Evolutionary conservation across 2,113 vertebrate genomes (phyloP), one percentile per base, ranked within the genome.

Genomic region (Carassius gibelio): DNA sequence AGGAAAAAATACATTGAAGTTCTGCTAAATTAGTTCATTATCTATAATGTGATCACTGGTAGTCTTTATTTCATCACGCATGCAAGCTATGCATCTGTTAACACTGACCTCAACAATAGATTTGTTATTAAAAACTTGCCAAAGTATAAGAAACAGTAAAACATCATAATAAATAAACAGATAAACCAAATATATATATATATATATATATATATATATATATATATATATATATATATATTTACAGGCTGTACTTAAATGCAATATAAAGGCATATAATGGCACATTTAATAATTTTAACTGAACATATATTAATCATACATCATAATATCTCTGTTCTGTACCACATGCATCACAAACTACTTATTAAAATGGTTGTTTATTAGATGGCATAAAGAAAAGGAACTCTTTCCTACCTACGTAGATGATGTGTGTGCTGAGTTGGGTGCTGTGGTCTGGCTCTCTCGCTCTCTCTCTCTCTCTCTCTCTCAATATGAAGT

Each of bases 321-420:
- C 17, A 42, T 78, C 5, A 19, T 21, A 77, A 76, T 21, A 2
- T 55, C 2, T 21, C 38, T 17, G 2, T 36, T 21, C 34, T 23
- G 26, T 26, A 61, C 38, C 13, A 26, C 36, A 78, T n/a, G 36
- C 1, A 78, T 38, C 2, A 26, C 21, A 62, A 26, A 78, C 30
- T 55, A 21, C 52, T 59, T 48, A 30, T 59, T 38, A 0, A n/a
- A 78, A 62, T 42, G 1, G 5, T 61, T 23, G 11, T 42, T 57
- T 77, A 21, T 78, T 55, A 38, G 17, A 79, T 42, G 38, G 14
- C 15, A 66, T 81, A 66, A 81, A 81, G 45, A 50, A 30, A 52
- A 34, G n/a, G 26, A 36, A 69, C 3, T 50, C 17, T 4, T 69
- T 79, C 87, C 64, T 90, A 90, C 90, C 86, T 89, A 30, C 30